Conservation (phyloP, 1,140 invertebrate species). For the Camponotus vicinus region DNA sequence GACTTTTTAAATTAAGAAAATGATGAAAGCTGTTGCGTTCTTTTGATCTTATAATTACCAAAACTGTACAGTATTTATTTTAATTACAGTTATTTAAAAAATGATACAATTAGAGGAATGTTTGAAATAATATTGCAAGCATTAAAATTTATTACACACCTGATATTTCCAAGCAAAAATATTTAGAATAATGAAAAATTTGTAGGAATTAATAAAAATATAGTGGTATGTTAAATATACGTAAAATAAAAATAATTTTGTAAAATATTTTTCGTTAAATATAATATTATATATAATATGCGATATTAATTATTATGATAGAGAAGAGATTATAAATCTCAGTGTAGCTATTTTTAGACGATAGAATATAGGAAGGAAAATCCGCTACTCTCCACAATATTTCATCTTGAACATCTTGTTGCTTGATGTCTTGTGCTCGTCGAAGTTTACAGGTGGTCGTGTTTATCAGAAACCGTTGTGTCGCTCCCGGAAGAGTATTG, state of each 20-base stretch:
- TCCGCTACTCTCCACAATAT: background rate
- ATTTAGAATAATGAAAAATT: background rate
- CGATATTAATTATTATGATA: conserved; percentile 31
- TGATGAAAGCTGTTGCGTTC: background rate
- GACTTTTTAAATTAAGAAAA: background rate
- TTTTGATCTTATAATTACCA: conserved; percentile 23
- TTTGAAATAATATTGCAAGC: background rate
- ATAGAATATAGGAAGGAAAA: conserved; percentile 11
- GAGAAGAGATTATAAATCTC: background rate
- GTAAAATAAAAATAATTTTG: background rate
- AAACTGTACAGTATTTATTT: background rate
- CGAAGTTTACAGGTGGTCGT: conserved; percentile 15
- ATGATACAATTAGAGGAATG: background rate
- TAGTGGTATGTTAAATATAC: background rate
- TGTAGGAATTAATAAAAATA: background rate
- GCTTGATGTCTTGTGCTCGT: background rate
- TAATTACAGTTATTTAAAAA: background rate
- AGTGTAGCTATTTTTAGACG: conserved; percentile 24
- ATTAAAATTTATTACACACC: background rate
- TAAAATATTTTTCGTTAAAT: background rate
- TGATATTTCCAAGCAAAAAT: background rate
- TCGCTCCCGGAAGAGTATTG: conserved; percentile 54
- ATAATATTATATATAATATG: background rate
- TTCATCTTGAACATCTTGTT: conserved; percentile 30
- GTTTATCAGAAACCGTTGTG: conserved; percentile 57